These are phyloP conservation scores for Cryptotermes secundus DNA, from an alignment of 1,140 invertebrate genomes.

Conservation along the genomic window DNA sequence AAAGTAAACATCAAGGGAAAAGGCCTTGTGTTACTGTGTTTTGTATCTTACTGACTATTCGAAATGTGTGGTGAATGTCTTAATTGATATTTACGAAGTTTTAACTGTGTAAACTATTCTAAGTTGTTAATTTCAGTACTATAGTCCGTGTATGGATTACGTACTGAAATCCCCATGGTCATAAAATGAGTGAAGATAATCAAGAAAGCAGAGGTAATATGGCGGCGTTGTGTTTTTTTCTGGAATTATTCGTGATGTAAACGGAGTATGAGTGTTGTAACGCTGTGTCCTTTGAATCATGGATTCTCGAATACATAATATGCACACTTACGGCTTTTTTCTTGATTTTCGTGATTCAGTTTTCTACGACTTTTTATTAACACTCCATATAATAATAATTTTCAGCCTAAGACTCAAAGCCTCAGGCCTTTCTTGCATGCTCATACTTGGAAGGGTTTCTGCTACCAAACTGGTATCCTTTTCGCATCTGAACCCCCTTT, in stretches of 20 bases:
- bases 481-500: too few species aligned
- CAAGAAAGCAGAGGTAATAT: constrained; percentile 13
- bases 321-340: neutral
- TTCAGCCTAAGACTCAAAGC: too few species aligned
- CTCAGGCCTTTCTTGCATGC: too few species aligned
- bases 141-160: constrained; percentile 11
- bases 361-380: too few species aligned
- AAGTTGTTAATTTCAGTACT: neutral
- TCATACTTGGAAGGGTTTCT: too few species aligned
- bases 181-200: constrained; percentile 18
- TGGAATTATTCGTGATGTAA: too few species aligned
- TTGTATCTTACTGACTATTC: neutral
- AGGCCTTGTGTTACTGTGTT: neutral
- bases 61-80: neutral
- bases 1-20: too few species aligned
- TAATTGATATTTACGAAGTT: neutral
- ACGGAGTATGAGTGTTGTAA: too few species aligned
- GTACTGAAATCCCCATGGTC: neutral
- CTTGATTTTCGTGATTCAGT: neutral
- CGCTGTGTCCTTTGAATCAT: too few species aligned
- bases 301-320: too few species aligned
- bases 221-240: neutral
- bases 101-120: neutral
- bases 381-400: too few species aligned
- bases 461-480: too few species aligned